Base-by-base conservation (phyloP, 2,888 invertebrate genomes). In the Stenodera caucasica region DNA sequence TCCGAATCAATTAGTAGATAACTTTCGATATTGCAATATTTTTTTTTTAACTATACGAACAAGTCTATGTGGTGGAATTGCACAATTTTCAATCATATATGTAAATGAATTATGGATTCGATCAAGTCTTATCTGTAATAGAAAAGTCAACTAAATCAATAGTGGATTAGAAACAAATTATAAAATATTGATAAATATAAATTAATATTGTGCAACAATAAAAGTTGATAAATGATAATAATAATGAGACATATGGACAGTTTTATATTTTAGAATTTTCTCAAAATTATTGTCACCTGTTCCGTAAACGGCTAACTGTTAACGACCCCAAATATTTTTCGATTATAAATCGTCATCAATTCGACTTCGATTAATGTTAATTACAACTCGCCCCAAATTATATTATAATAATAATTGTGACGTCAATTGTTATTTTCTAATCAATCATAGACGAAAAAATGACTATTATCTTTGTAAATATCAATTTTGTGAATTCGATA, bases 301-400 rank as follows among this genome's bases (percentile, higher is more conserved):
- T 45, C n/a, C 14, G 49, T 45, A n/a, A n/a, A n/a, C n/a, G n/a
- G n/a, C n/a, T n/a, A n/a, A n/a, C n/a, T n/a, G n/a, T n/a, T n/a
- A n/a, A n/a, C n/a, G n/a, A n/a, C n/a, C n/a, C n/a, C n/a, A n/a
- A n/a, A n/a, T n/a, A n/a, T n/a, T n/a, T n/a, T n/a, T n/a, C n/a
- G n/a, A n/a, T n/a, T n/a, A n/a, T 45, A 45, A 12, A 45, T 45
- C 14, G 49, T 45, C 49, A 45, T 14, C 49, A n/a, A 14, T 45
- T 45, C 49, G 60, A 57, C 49, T 51, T 59, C 56, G 50, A 56
- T 57, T 57, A 55, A n/a, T n/a, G n/a, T n/a, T n/a, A 56, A 59
- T 63, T 63, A 63, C 56, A 12, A 60, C 18, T 40, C 12, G n/a
- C n/a, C 4, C 12, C 35, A 54, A 49, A 45, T 37, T 26, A 55